Evolutionary conservation across 2,888 invertebrate genomes (phyloP).

Genomic region (Scaptomyza polygonia): DNA sequence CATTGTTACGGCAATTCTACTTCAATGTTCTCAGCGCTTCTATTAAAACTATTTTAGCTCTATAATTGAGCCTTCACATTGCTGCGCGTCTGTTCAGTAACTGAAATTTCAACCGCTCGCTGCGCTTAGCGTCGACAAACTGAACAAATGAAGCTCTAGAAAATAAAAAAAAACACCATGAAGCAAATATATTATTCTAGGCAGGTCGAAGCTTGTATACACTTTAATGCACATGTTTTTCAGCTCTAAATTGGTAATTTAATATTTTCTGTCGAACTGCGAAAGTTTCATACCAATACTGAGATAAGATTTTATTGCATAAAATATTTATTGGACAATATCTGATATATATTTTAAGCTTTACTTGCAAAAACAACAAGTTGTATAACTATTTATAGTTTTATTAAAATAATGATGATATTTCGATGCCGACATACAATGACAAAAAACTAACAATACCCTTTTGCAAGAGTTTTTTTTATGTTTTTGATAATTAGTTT

Average conservation of each 20-base stretch:
- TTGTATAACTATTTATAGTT: no score
- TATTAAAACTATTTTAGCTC: conserved; percentile 35
- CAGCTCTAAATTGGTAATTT: no score
- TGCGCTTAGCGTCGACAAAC: conserved; percentile 56
- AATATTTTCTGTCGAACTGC: no score
- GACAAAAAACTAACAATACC: background rate
- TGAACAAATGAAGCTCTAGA: conserved; percentile 49
- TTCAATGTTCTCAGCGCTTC: conserved; percentile 10
- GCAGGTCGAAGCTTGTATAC: conserved; percentile 23
- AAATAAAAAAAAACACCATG: conserved; percentile 29
- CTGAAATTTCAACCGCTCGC: conserved; percentile 60
- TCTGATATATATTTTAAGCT: no score
- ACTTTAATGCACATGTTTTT: background rate
- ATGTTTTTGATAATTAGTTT: no score
- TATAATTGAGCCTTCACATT: conserved; percentile 55
- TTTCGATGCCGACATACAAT: no score
- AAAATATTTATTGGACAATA: no score
- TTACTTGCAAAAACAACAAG: no score
- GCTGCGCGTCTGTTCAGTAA: conserved; percentile 21
- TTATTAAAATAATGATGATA: no score
- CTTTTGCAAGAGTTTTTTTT: no score
- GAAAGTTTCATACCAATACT: no score
- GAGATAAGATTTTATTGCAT: no score
- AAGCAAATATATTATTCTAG: background rate
- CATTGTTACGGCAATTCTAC: conserved; percentile 54